These are phyloP conservation scores for Flabesymbios commensalis DNA, from an alignment of 2,888 invertebrate species.

Conservation along the genomic window DNA sequence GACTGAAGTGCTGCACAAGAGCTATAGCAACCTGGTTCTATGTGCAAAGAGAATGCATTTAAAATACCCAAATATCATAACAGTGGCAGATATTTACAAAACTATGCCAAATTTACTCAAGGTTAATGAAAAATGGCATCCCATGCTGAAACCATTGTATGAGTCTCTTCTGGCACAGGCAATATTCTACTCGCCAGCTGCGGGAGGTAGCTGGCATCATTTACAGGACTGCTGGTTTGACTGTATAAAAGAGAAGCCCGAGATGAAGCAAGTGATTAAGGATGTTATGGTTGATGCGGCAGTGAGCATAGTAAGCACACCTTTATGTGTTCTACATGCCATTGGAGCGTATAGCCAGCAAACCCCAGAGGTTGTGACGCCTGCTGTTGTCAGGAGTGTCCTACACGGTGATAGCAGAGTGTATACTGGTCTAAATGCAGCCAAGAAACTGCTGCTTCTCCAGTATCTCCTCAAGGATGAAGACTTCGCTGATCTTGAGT, in stretches of 20 bases:
- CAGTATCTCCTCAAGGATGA: slow-evolving; percentile 27
- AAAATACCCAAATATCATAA: not conserved
- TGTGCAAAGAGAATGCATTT: slow-evolving; percentile 20
- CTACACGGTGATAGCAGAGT: slow-evolving; percentile 6
- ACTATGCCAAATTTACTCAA: slow-evolving; percentile 29
- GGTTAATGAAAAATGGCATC: slow-evolving; percentile 34
- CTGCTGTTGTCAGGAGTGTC: slow-evolving; percentile 12
- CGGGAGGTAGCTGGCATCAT: slow-evolving; percentile 21
- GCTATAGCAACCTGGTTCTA: slow-evolving; percentile 35
- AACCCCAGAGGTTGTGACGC: slow-evolving; percentile 13
- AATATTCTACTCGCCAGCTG: slow-evolving; percentile 17
- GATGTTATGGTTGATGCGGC: slow-evolving; percentile 14
- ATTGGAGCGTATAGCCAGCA: slow-evolving; percentile 20
- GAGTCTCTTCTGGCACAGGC: slow-evolving; percentile 16
- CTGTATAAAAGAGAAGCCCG: slow-evolving; percentile 22
- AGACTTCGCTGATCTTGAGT: slow-evolving; percentile 22
- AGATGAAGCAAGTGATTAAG: slow-evolving; percentile 8
- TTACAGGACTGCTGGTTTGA: slow-evolving; percentile 28
- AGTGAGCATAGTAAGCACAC: slow-evolving; percentile 19
- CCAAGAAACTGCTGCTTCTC: slow-evolving; percentile 17
- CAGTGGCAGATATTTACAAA: slow-evolving; percentile 15
- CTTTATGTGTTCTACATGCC: slow-evolving; percentile 27
- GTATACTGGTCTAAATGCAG: slow-evolving; percentile 4
- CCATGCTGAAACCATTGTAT: slow-evolving; percentile 28
- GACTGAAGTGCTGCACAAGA: slow-evolving; percentile 43